A percentile compares a stretch with the other conserved stretches of the same genome.
These are phyloP conservation scores for Mactromeris polynyma DNA, from an alignment of 2,888 invertebrate species.

Conservation along the genomic window DNA sequence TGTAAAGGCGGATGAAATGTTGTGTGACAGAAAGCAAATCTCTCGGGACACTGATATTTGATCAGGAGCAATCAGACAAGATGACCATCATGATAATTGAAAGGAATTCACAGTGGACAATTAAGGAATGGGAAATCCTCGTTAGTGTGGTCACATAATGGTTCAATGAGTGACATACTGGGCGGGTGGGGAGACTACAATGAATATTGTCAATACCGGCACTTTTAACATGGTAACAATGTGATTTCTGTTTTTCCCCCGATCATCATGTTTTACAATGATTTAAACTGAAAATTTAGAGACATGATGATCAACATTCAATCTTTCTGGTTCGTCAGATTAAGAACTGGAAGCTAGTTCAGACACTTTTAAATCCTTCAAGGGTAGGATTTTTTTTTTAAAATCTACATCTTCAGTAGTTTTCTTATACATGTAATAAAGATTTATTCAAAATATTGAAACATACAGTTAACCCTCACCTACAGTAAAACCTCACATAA, in stretches of 20 bases:
- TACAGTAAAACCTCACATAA: no score
- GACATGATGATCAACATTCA: not conserved
- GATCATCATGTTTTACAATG: not conserved
- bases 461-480: no score
- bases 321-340: not conserved
- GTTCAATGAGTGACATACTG: slow-evolving; percentile 59
- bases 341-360: no score
- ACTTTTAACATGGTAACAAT: not conserved
- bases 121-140: slow-evolving; percentile 56
- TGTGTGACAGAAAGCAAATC: slow-evolving; percentile 23
- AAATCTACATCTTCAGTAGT: no score
- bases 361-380: no score
- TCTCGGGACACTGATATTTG: slow-evolving; percentile 52
- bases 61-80: slow-evolving; percentile 56
- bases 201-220: not conserved
- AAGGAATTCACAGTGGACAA: slow-evolving; percentile 58
- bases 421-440: no score
- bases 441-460: no score
- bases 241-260: not conserved
- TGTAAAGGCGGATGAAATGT: slow-evolving; percentile 32
- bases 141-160: slow-evolving; percentile 61
- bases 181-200: slow-evolving; percentile 25
- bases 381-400: no score
- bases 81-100: slow-evolving; percentile 66
- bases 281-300: not conserved